These are phyloP conservation scores for Limonius californicus DNA, from an alignment of 1,140 invertebrate species.

Conservation along the genomic window DNA sequence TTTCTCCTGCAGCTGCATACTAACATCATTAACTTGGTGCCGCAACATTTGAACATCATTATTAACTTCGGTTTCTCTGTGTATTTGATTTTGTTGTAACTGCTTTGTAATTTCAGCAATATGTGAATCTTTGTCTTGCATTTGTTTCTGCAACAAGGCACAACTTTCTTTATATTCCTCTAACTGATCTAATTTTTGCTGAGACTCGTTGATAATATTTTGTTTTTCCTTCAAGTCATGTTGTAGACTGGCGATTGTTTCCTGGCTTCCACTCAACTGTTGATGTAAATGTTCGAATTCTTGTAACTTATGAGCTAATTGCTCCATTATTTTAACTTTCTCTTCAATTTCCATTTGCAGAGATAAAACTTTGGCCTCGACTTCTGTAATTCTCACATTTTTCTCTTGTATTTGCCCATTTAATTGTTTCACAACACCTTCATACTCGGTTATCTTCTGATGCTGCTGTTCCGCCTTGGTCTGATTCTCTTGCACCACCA, in stretches of 20 bases:
- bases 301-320: not conserved
- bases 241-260: not conserved
- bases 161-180: not conserved
- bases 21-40: conserved; percentile 46
- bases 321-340: conserved; percentile 11
- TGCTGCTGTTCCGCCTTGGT: conserved; percentile 28
- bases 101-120: not conserved
- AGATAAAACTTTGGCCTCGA: not conserved
- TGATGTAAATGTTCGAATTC: not conserved
- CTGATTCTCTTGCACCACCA: conserved; percentile 36
- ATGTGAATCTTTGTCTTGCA: not conserved
- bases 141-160: not conserved
- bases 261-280: not conserved
- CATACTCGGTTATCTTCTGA: conserved; percentile 14
- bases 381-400: conserved; percentile 20
- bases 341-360: conserved; percentile 8
- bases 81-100: not conserved
- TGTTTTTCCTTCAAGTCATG: not conserved
- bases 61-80: conserved; percentile 40
- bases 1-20: conserved; percentile 35
- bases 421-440: not conserved
- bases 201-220: conserved; percentile 16
- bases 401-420: conserved; percentile 24
- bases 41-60: conserved; percentile 37
- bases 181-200: not conserved